phyloP scores from a whole-genome alignment of 2,888 invertebrate genomes.

The Argyresthia albistria region DNA sequence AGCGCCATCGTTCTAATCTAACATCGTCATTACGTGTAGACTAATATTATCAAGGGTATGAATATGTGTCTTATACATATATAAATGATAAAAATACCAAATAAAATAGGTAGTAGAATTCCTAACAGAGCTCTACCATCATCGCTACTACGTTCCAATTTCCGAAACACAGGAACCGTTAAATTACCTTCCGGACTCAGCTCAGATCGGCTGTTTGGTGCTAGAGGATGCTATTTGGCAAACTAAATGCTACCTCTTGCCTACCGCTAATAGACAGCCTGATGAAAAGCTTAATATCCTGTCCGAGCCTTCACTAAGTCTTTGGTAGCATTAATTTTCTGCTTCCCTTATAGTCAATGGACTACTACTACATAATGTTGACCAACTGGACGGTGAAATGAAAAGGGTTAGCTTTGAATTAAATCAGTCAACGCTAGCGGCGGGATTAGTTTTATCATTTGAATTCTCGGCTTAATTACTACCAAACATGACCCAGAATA shows the following conservation, averaged over 20 bases:
- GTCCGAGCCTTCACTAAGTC: slow-evolving; percentile 29
- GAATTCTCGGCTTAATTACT: no score
- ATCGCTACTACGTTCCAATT: no score
- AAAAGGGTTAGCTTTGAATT: slow-evolving; percentile 3
- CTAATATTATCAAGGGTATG: no score
- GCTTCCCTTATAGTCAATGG: slow-evolving; percentile 36
- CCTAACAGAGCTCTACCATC: no score
- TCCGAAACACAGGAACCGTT: background rate
- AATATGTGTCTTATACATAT: no score
- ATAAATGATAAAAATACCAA: no score
- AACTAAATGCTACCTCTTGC: slow-evolving; percentile 14
- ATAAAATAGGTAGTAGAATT: no score
- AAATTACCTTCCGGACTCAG: background rate
- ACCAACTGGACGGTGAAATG: slow-evolving; percentile 1
- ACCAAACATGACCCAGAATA: no score
- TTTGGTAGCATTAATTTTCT: slow-evolving; percentile 51
- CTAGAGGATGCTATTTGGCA: slow-evolving; percentile 7
- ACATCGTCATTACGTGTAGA: no score
- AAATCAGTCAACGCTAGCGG: background rate
- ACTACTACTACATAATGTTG: slow-evolving; percentile 28
- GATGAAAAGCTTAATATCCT: slow-evolving; percentile 54
- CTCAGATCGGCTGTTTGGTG: background rate
- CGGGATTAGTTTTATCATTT: background rate
- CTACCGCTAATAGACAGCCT: slow-evolving; percentile 29
- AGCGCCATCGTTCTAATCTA: no score